These are phyloP conservation scores for Neocrepidodera transversa DNA, from an alignment of 2,888 invertebrate genomes.

Conservation along the genomic window DNA sequence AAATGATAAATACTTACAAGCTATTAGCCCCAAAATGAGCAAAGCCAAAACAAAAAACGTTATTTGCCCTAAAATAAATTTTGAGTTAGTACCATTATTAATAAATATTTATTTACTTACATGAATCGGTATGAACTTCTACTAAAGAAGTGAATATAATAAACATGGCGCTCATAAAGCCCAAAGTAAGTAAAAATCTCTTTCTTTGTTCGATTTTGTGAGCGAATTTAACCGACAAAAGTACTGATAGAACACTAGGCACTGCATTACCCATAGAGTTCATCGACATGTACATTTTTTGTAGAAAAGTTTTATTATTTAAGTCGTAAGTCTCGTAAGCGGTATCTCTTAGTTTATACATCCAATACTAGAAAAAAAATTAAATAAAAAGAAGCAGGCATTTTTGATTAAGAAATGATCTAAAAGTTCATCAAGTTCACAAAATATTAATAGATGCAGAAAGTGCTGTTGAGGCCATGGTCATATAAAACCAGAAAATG, in stretches of 20 bases:
- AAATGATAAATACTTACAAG: constrained; percentile 11
- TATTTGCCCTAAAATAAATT: constrained; percentile 21
- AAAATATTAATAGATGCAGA: too few relatives aligned
- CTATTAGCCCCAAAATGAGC: not conserved
- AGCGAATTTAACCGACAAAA: constrained; percentile 28
- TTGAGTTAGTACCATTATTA: too few relatives aligned
- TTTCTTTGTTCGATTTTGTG: constrained; percentile 31
- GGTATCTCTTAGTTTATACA: constrained; percentile 33
- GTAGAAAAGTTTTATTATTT: constrained; percentile 28
- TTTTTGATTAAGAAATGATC: too few relatives aligned
- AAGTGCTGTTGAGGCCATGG: too few relatives aligned
- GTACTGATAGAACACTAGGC: constrained; percentile 27
- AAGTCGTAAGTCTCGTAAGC: constrained; percentile 7
- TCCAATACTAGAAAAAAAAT: constrained; percentile 32
- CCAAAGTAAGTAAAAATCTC: constrained; percentile 21
- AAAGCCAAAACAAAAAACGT: constrained; percentile 5
- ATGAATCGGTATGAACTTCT: constrained; percentile 33
- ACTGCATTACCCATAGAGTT: constrained; percentile 16
- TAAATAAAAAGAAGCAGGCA: too few relatives aligned
- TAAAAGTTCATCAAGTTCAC: too few relatives aligned
- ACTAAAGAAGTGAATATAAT: constrained; percentile 25
- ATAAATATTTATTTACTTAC: constrained; percentile 22
- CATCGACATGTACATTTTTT: constrained; percentile 16
- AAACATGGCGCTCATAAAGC: constrained; percentile 9
- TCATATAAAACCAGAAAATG: too few relatives aligned